Conservation (phyloP, 1,140 invertebrate genomes). For the Dreissena polymorpha region DNA sequence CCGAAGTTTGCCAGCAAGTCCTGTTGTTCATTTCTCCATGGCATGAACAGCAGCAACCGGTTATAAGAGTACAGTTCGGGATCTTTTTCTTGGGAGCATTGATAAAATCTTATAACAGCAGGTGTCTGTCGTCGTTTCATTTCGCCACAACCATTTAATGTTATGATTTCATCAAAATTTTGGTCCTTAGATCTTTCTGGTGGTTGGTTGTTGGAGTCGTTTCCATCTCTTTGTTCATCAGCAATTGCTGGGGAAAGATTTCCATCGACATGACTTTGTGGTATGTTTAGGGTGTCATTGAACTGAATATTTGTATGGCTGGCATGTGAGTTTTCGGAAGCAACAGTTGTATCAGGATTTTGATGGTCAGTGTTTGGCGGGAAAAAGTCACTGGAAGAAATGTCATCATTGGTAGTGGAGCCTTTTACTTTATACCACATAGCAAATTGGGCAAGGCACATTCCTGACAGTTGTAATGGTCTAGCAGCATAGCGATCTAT, state of each 20-base stretch:
- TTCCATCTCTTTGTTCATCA: background rate
- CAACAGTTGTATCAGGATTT: too few species aligned
- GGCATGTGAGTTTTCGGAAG: background rate
- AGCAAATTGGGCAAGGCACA: constrained; percentile 50
- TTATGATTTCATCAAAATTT: background rate
- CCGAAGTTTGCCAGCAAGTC: constrained; percentile 30
- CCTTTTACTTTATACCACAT: constrained; percentile 29
- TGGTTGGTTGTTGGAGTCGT: background rate
- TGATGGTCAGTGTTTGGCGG: too few species aligned
- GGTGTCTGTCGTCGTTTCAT: constrained; percentile 27
- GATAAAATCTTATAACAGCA: constrained; percentile 27
- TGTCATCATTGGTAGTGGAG: too few species aligned
- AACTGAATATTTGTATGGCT: background rate
- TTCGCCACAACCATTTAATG: constrained; percentile 28
- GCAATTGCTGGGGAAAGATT: background rate
- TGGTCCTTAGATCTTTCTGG: background rate
- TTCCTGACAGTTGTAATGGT: constrained; percentile 22
- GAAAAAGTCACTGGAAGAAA: too few species aligned
- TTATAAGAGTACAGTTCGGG: constrained; percentile 48
- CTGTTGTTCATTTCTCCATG: constrained; percentile 34
- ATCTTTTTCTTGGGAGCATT: constrained; percentile 44
- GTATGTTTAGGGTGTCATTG: background rate
- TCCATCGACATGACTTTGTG: background rate
- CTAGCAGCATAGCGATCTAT: constrained; percentile 45
- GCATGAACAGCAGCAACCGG: constrained; percentile 45